Evolutionary conservation across 2,888 invertebrate genomes (phyloP), one percentile per base, ranked within the genome.

Genomic region (Tanypteryx hageni): DNA sequence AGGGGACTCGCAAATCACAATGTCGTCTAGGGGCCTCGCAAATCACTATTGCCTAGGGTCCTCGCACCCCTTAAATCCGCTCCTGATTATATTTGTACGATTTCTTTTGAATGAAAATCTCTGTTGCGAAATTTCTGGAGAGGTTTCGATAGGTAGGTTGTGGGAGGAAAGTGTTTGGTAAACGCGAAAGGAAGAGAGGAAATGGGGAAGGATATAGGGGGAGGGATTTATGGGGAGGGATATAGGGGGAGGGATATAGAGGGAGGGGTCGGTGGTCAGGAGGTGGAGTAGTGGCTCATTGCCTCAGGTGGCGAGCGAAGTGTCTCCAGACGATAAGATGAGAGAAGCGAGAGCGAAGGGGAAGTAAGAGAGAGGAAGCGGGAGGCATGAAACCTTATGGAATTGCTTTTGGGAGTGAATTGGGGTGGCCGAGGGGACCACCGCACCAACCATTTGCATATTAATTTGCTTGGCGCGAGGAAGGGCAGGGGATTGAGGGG

Each of bases 251-350:
- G 3, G 82, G 14, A 0, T 27, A 16, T 0, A 4, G 31, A 0
- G 22, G 0, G 82, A 11, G 83, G 76, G 11, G 27, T 27, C 13
- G 76, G 76, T 22, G 22, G 13, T 76, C 22, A 27, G 8, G 76
- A 76, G n/a, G 64, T 64, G 83, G 83, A 56, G 81, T 16, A 8
- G 27, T 13, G 31, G 16, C 27, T 44, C 44, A 44, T 44, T 44
- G 82, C 27, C 83, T 83, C 83, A 83, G 83, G 83, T 83, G 83
- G 83, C 56, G 83, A 56, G 83, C 83, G 44, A 83, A 83, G 83
- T 83, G 83, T 83, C 83, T 83, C 83, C 83, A 2, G 44, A n/a
- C 44, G 83, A 83, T 83, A 83, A 83, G 83, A 44, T 31, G 83
- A 18, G 22, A n/a, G 64, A 64, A 82, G 44, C 18, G 11, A 64